A percentile compares a stretch with the other conserved stretches of the same genome.
Conservation (phyloP, 2,888 invertebrate genomes). For the Cheilosia vulpina region DNA sequence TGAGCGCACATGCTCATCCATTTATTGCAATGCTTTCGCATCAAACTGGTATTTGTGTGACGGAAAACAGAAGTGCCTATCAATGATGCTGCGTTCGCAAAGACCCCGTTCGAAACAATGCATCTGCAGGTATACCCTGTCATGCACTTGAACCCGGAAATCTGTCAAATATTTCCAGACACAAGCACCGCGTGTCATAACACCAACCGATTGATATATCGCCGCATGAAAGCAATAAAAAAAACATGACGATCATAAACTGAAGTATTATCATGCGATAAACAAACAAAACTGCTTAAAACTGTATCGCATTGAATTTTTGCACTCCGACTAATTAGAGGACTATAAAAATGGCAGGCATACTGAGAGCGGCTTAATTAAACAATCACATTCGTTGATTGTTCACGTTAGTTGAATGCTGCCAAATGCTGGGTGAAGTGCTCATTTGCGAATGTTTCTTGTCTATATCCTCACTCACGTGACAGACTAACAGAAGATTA, state of each 20-base stretch:
- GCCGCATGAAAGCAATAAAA: not conserved
- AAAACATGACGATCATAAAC: slow-evolving; percentile 15
- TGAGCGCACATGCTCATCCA: too few relatives aligned
- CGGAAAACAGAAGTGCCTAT: too few relatives aligned
- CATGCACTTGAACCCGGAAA: too few relatives aligned
- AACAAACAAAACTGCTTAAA: slow-evolving; percentile 6
- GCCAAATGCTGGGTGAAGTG: slow-evolving; percentile 20
- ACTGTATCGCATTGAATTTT: slow-evolving; percentile 14
- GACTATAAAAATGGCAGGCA: slow-evolving; percentile 15
- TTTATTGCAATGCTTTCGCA: too few relatives aligned
- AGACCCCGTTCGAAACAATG: too few relatives aligned
- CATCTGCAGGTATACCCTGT: too few relatives aligned
- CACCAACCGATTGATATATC: slow-evolving; percentile 3
- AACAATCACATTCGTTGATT: slow-evolving; percentile 38
- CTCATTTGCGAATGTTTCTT: not conserved
- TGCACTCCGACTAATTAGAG: slow-evolving; percentile 35
- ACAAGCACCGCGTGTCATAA: not conserved
- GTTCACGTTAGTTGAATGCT: too few relatives aligned
- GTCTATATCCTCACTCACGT: slow-evolving; percentile 16
- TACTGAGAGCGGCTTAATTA: slow-evolving; percentile 13
- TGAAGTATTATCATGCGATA: not conserved
- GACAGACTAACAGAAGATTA: slow-evolving; percentile 38
- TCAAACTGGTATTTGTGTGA: too few relatives aligned
- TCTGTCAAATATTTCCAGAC: too few relatives aligned
- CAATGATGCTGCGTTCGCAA: too few relatives aligned